Evolutionary conservation across 2,888 invertebrate species (phyloP).

Genomic region (Ctenicera cuprea): DNA sequence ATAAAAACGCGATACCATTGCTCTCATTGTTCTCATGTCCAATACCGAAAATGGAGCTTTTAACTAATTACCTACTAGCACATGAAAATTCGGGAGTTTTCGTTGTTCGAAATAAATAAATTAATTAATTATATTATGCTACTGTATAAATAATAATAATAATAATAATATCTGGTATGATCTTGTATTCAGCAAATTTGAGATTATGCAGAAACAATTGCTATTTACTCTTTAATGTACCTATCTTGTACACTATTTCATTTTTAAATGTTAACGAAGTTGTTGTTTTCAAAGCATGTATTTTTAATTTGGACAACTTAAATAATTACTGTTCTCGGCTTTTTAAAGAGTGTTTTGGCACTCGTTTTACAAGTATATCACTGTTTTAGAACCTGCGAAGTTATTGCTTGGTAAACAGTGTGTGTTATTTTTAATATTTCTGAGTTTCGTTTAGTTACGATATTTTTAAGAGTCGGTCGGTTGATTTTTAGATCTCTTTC

Average conservation of each 20-base stretch:
- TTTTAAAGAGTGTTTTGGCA: slow-evolving; percentile 41
- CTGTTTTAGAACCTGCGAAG: slow-evolving; percentile 29
- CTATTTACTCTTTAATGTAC: slow-evolving; percentile 19
- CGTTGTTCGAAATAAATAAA: background rate
- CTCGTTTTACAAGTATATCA: slow-evolving; percentile 32
- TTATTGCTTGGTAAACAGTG: slow-evolving; percentile 44
- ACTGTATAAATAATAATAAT: too few species aligned
- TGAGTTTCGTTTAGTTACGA: background rate
- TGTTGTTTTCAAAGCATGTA: slow-evolving; percentile 18
- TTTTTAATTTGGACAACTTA: slow-evolving; percentile 39
- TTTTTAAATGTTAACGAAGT: slow-evolving; percentile 27
- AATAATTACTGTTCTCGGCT: slow-evolving; percentile 28
- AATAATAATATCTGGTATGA: too few species aligned
- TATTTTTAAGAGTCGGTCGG: background rate
- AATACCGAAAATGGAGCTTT: background rate
- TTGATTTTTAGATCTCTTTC: background rate
- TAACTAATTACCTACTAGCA: background rate
- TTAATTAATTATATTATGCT: too few species aligned
- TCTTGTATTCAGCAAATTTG: too few species aligned
- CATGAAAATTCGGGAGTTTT: background rate
- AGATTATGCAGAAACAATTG: background rate
- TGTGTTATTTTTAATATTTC: slow-evolving; percentile 20
- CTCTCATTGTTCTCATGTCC: slow-evolving; percentile 7
- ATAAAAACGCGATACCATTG: slow-evolving; percentile 1
- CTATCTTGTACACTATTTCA: background rate